Base-by-base conservation (phyloP, 2,113 vertebrate genomes). In the Urocynchramus pylzowi region DNA sequence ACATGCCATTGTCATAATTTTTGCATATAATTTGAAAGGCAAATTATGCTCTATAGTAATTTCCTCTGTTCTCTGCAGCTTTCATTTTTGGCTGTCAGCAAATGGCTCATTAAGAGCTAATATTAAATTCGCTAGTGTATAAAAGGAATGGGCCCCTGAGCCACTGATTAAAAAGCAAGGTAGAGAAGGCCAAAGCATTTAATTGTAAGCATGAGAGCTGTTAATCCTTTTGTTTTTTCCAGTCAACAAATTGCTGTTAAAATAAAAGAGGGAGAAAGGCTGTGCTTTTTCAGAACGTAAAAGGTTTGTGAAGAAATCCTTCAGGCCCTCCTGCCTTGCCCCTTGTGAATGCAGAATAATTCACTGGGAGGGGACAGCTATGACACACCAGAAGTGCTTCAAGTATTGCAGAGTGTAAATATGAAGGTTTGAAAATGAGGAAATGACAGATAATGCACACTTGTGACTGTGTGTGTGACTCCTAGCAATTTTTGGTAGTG, bases 31-130 rank as follows among this genome's bases (percentile, higher is more conserved):
- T 84, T 87, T 90, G 65, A 80, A 94, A 88, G 59, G 84, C 71
- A 91, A 90, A 90, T 42, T 76, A 83, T 85, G 54, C 85, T 95
- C 67, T 80, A 2, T 92, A 96, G 92, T 90, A 2, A 79, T 94
- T 96, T 92, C 52, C 64, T 78, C 33, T 87, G 1, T 86, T 76
- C 47, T 70, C 11, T 71, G 52, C 73, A 65, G 45, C 50, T 96
- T 96, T 90, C 69, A 7, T 91, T 96, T 79, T 74, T 82, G 87
- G 37, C 78, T 96, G 60, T 94, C 94, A 84, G 94, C 96, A 97
- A 60, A 57, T 87, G 64, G 47, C 90, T 97, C 96, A 96, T 98
- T 97, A 97, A 96, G 54, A 95, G 77, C 74, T 97, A 97, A 96
- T 97, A 95, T 76, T 97, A 96, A 93, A 95, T 95, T 97, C 3